These are phyloP conservation scores for Cheilosia scutellata DNA, from an alignment of 2,888 invertebrate genomes.

Conservation along the genomic window DNA sequence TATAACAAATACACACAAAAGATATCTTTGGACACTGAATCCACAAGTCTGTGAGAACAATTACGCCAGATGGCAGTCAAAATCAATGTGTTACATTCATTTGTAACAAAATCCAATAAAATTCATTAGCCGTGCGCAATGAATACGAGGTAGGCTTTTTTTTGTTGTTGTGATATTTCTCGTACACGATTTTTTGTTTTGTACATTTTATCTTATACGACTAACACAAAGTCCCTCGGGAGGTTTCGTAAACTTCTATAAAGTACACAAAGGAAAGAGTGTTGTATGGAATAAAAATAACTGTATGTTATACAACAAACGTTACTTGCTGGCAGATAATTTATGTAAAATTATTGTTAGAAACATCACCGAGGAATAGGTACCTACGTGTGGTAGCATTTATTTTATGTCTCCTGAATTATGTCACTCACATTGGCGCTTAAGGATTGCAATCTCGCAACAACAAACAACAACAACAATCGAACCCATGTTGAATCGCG, in stretches of 20 bases:
- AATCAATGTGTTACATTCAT: slow-evolving; percentile 55
- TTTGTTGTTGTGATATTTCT: slow-evolving; percentile 29
- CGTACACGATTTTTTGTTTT: slow-evolving; percentile 46
- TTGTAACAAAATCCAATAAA: slow-evolving; percentile 65
- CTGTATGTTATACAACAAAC: slow-evolving; percentile 25
- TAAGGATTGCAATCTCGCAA: slow-evolving; percentile 39
- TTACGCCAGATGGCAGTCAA: slow-evolving; percentile 37
- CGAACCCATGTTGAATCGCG: slow-evolving; percentile 49
- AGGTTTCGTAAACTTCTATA: slow-evolving; percentile 54
- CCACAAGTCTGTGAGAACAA: neutral
- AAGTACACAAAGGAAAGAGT: slow-evolving; percentile 40
- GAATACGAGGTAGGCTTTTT: slow-evolving; percentile 31
- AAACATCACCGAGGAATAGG: slow-evolving; percentile 37
- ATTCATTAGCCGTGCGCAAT: slow-evolving; percentile 55
- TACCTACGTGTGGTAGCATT: slow-evolving; percentile 43
- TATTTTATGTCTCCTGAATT: slow-evolving; percentile 66
- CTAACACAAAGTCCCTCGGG: slow-evolving; percentile 65
- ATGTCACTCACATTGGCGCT: slow-evolving; percentile 72
- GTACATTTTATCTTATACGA: slow-evolving; percentile 60
- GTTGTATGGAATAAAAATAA: neutral
- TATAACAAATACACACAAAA: neutral
- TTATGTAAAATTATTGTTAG: slow-evolving; percentile 71
- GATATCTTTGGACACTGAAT: neutral
- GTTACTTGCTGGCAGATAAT: slow-evolving; percentile 56
- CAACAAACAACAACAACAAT: slow-evolving; percentile 28